A percentile compares a stretch with the other conserved stretches of the same genome.
Evolutionary conservation across 2,113 vertebrate species (phyloP).

Genomic region (Pongo abelii): DNA sequence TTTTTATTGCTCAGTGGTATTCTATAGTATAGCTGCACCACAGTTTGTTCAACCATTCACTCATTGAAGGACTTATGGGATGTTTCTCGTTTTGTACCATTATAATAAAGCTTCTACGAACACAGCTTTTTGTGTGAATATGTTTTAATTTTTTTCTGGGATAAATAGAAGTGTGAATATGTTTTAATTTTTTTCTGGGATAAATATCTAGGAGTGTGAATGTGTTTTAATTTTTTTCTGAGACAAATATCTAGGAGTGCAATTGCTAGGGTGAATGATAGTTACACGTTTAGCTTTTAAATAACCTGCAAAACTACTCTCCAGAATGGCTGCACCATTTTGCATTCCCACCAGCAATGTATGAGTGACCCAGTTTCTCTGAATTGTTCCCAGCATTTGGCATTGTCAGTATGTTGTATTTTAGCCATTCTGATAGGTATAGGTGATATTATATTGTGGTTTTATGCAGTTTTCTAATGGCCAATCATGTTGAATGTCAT

Average conservation of each 20-base stretch:
- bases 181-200: background rate
- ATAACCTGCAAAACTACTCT: background rate
- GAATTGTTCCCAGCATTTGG: background rate
- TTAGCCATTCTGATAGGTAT: background rate
- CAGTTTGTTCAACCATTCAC: background rate
- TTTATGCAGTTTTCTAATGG: background rate
- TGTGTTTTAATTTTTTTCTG: background rate
- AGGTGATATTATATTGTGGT: background rate
- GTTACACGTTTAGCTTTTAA: background rate
- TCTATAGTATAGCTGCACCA: background rate
- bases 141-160: no score
- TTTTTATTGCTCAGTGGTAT: background rate
- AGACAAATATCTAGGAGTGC: background rate
- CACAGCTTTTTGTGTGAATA: background rate
- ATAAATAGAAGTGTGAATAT: background rate
- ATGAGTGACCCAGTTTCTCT: background rate
- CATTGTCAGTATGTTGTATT: background rate
- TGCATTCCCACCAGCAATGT: background rate
- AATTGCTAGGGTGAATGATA: background rate
- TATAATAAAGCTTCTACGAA: no score
- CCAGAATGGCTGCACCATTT: background rate
- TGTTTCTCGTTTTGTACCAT: background rate
- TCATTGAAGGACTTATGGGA: background rate
- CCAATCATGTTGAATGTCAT: background rate
- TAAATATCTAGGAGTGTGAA: background rate